Conservation (phyloP, 2,113 vertebrate genomes). For the Dicerorhinus sumatrensis region DNA sequence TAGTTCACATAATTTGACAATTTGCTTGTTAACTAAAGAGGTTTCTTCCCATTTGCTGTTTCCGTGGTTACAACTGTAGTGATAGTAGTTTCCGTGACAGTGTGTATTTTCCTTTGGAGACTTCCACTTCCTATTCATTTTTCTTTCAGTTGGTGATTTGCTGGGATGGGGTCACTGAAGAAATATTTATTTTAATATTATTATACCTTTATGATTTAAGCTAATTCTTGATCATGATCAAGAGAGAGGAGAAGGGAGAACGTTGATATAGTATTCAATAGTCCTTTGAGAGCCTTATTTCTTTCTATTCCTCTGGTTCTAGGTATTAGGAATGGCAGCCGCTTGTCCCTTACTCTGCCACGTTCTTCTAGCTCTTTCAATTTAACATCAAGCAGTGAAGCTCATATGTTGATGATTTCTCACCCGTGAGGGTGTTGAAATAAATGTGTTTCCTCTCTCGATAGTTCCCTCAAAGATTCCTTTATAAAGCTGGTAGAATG, state of each 20-base stretch:
- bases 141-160: constrained; percentile 35
- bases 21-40: neutral
- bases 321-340: neutral
- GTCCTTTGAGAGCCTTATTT: neutral
- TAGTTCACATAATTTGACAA: neutral
- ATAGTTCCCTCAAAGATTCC: neutral
- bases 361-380: neutral
- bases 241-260: neutral
- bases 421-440: neutral
- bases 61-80: neutral
- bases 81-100: neutral
- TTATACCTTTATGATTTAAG: neutral
- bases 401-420: neutral
- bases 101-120: neutral
- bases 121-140: constrained; percentile 9
- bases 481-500: neutral
- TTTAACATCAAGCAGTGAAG: neutral
- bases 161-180: neutral
- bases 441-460: neutral
- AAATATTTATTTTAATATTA: constrained; percentile 34
- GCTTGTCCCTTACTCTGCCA: too few relatives aligned
- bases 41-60: neutral
- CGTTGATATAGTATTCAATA: neutral
- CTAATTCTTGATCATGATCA: neutral
- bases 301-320: neutral